Evolutionary conservation across 2,113 vertebrate genomes (phyloP).

Genomic region (Urocitellus parryii): DNA sequence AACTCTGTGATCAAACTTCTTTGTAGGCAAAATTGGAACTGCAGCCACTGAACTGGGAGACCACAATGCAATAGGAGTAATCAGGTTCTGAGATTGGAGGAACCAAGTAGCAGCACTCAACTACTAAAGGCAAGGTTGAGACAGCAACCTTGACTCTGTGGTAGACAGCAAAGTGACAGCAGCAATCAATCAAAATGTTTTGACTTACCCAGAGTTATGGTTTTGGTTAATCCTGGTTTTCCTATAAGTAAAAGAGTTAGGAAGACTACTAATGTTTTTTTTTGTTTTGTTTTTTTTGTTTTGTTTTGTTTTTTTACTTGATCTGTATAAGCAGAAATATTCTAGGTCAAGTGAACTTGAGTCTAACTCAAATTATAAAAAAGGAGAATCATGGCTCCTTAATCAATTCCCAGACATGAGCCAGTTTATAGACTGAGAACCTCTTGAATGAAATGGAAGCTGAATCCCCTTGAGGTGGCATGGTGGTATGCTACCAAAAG

Average conservation of each 20-base stretch:
- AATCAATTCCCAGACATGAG: no score
- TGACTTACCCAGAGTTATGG: no score
- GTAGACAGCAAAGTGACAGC: not conserved
- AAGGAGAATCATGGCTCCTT: no score
- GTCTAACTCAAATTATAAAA: no score
- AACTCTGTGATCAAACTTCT: not conserved
- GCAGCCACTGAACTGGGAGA: not conserved
- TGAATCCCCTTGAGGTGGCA: not conserved
- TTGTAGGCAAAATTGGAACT: not conserved
- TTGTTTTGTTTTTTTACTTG: not conserved
- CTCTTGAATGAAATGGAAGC: not conserved
- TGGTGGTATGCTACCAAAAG: not conserved
- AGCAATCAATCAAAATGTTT: not conserved
- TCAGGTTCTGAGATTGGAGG: no score
- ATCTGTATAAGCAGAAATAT: not conserved
- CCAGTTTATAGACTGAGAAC: no score
- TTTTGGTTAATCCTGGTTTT: not conserved
- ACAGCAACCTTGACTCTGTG: no score
- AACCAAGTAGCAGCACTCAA: no score
- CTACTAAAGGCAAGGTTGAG: no score
- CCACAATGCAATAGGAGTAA: not conserved
- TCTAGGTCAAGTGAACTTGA: no score
- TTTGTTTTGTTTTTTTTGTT: no score
- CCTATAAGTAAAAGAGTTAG: not conserved
- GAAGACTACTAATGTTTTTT: not conserved